Evolutionary conservation across 2,888 invertebrate genomes (phyloP).

Genomic region (Agrochola macilenta): DNA sequence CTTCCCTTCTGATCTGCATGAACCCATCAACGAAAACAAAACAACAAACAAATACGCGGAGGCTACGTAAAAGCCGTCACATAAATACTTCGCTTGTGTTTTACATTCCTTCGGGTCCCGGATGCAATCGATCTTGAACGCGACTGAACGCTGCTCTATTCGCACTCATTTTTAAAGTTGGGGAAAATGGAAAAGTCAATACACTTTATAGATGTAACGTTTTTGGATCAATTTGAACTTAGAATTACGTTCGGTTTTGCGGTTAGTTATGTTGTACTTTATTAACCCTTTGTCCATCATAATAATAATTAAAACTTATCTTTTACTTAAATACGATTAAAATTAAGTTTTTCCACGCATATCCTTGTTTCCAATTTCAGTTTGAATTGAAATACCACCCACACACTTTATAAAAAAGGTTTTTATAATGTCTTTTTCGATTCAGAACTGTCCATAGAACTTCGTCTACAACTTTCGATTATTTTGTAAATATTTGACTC

Average conservation of each 20-base stretch:
- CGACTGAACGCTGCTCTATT: slow-evolving; percentile 56
- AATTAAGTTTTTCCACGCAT: neutral
- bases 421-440: slow-evolving; percentile 19
- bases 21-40: slow-evolving; percentile 57
- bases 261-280: neutral
- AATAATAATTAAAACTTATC: neutral
- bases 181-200: slow-evolving; percentile 34
- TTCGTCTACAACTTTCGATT: slow-evolving; percentile 48
- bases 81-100: slow-evolving; percentile 65
- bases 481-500: slow-evolving; percentile 61
- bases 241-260: neutral
- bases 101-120: slow-evolving; percentile 63
- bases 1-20: slow-evolving; percentile 58
- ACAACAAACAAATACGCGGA: slow-evolving; percentile 62
- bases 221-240: slow-evolving; percentile 7
- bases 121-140: slow-evolving; percentile 67
- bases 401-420: slow-evolving; percentile 14
- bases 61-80: slow-evolving; percentile 59
- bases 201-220: slow-evolving; percentile 8
- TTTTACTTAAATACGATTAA: too few species aligned
- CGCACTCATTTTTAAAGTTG: slow-evolving; percentile 42
- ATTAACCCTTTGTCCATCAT: neutral
- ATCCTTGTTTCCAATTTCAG: slow-evolving; percentile 32
- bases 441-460: slow-evolving; percentile 26
- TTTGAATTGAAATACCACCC: slow-evolving; percentile 28